Conservation (phyloP, 2,113 vertebrate genomes). For the Etheostoma spectabile region DNA sequence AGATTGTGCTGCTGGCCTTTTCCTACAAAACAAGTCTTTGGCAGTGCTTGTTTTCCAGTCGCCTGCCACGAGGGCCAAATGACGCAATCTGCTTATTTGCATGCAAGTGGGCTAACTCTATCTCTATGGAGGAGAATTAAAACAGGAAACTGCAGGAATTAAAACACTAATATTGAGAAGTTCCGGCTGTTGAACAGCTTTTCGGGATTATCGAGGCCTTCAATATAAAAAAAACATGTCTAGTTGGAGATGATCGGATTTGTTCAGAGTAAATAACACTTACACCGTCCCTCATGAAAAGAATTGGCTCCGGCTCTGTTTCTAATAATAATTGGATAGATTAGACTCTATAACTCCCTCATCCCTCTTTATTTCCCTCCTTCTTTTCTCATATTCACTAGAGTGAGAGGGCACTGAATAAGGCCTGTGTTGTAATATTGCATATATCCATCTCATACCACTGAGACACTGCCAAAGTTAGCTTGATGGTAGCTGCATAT, state of each 20-base stretch:
- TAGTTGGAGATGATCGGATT: neutral
- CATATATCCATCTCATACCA: neutral
- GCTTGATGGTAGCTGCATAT: neutral
- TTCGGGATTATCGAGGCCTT: neutral
- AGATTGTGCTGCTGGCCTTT: conserved; percentile 6
- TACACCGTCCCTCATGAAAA: neutral
- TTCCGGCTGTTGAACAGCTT: neutral
- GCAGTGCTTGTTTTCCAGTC: conserved; percentile 10
- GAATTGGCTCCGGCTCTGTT: neutral
- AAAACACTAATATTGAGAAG: neutral
- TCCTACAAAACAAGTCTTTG: neutral
- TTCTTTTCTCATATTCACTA: conserved; percentile 5
- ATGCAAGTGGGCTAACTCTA: conserved; percentile 42
- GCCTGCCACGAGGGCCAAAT: neutral
- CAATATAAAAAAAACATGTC: neutral
- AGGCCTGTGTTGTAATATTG: conserved; percentile 6
- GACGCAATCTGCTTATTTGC: conserved; percentile 41
- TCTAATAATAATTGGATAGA: conserved; percentile 19
- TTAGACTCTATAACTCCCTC: neutral
- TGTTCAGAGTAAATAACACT: neutral
- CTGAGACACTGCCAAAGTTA: neutral
- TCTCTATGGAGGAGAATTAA: conserved; percentile 16
- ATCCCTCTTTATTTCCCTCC: neutral
- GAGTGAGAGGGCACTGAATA: neutral
- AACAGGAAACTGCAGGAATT: neutral